Percentiles rank a stretch among this genome's conserved stretches.
Evolutionary conservation across 37 sponge, comb jelly and placozoan genomes (phyloP).

Genomic region (Cliona cf. orientalis): DNA sequence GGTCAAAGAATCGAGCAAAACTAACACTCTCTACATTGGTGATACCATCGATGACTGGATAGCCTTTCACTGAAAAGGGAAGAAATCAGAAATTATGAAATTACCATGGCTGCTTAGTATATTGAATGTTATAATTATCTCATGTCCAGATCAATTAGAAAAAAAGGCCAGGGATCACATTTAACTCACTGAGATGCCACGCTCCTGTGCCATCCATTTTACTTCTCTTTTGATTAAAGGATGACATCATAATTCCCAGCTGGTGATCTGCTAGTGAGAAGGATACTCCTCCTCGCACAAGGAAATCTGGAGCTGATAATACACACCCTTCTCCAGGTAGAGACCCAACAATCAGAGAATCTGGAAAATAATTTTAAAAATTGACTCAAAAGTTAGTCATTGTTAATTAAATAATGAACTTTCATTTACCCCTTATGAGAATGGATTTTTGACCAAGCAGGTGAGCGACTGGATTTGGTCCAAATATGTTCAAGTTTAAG

Average conservation of each 20-base stretch:
- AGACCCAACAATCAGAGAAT: slow-evolving; percentile 72
- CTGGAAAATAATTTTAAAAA: neutral
- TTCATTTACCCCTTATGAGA: slow-evolving; percentile 19
- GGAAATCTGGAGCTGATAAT: slow-evolving; percentile 28
- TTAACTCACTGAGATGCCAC: slow-evolving; percentile 76
- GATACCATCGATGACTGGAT: slow-evolving; percentile 83
- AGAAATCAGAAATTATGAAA: too few species aligned
- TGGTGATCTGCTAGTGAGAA: slow-evolving; percentile 3
- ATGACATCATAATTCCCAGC: slow-evolving; percentile 89
- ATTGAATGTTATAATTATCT: neutral
- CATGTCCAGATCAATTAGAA: neutral
- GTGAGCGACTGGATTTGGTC: slow-evolving; percentile 88
- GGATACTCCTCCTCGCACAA: slow-evolving; percentile 12
- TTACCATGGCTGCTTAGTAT: neutral
- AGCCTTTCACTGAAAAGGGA: slow-evolving; percentile 74
- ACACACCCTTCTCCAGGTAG: slow-evolving; percentile 58
- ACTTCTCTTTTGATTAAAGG: slow-evolving; percentile 73
- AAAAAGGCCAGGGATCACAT: neutral
- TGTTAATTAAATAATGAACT: neutral
- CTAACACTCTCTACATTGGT: slow-evolving; percentile 26
- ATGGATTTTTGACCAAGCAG: slow-evolving; percentile 71
- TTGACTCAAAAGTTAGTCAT: neutral
- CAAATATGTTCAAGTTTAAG: slow-evolving; percentile 82
- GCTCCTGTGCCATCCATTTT: slow-evolving; percentile 83
- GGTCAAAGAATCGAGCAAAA: slow-evolving; percentile 69